Percentiles rank a stretch among this genome's conserved stretches.
These are phyloP conservation scores for Brachirus orientalis DNA, from an alignment of 2,113 vertebrate genomes.

Conservation along the genomic window DNA sequence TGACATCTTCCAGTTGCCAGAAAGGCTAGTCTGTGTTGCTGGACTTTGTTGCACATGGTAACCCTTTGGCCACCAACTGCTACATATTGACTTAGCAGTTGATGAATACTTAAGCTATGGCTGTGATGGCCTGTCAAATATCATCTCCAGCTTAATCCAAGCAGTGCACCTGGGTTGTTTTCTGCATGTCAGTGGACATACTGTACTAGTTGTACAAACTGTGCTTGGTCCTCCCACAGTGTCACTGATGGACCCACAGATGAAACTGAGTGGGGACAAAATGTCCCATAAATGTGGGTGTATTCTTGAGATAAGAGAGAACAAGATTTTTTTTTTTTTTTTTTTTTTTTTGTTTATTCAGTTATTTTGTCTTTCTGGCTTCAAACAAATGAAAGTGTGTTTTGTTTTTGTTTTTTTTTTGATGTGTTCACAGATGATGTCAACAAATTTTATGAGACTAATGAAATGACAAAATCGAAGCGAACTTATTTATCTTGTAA, in stretches of 20 bases:
- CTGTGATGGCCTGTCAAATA: conserved; percentile 48
- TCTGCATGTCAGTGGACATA: conserved; percentile 34
- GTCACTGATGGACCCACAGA: conserved; percentile 25
- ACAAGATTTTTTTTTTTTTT: too few species aligned
- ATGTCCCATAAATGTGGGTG: too few species aligned
- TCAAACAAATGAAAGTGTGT: conserved; percentile 35
- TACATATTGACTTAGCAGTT: conserved; percentile 31
- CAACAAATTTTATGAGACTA: conserved; percentile 73
- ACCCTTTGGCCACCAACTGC: conserved; percentile 35
- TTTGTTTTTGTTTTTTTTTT: too few species aligned
- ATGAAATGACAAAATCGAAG: conserved; percentile 67
- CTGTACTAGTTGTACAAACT: too few species aligned
- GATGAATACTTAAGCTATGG: conserved; percentile 37
- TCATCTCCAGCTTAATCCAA: conserved; percentile 36
- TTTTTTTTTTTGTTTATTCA: neutral
- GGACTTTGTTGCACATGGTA: conserved; percentile 61
- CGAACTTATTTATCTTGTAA: conserved; percentile 84
- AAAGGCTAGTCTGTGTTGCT: conserved; percentile 56
- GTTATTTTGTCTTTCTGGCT: conserved; percentile 43
- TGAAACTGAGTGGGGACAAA: too few species aligned
- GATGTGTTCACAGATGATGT: conserved; percentile 76
- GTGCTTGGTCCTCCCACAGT: too few species aligned
- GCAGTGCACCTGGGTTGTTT: conserved; percentile 27
- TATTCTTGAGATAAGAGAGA: conserved; percentile 41
- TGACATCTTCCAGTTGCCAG: conserved; percentile 45